Conservation (phyloP, 2,888 invertebrate genomes). For the Thera obeliscata region DNA sequence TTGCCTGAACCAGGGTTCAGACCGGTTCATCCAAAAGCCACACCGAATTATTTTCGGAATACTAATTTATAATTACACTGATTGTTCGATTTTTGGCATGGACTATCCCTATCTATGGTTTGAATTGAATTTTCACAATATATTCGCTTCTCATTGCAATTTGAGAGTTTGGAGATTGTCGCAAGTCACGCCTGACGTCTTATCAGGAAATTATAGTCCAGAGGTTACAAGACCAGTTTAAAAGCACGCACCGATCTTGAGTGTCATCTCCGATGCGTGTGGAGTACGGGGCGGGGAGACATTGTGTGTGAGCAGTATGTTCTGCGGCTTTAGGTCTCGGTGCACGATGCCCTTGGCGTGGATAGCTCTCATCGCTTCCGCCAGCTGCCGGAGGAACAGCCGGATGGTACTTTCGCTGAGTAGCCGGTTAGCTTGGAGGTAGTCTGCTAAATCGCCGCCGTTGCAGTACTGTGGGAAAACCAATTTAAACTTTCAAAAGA, state of each 20-base stretch:
- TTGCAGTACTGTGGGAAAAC: constrained; percentile 92
- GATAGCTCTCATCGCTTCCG: constrained; percentile 98
- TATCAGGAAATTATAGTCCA: neutral
- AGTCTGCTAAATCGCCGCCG: constrained; percentile 99
- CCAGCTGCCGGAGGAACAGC: constrained; percentile 97
- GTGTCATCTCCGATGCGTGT: constrained; percentile 91
- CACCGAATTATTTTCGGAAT: constrained; percentile 12
- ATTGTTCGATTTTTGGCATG: neutral
- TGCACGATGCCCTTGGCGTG: constrained; percentile 99
- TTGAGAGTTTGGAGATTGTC: neutral
- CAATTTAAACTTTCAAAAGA: neutral
- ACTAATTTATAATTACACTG: neutral
- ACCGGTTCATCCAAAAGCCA: constrained; percentile 5
- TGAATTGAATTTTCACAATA: neutral
- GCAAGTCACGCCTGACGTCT: neutral
- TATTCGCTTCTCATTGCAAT: neutral
- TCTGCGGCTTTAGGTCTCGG: constrained; percentile 99
- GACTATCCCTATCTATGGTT: neutral
- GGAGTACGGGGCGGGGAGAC: constrained; percentile 86
- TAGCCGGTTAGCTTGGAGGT: constrained; percentile 96
- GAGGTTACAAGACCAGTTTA: neutral
- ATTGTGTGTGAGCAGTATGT: constrained; percentile 96
- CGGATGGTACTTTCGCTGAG: constrained; percentile 98
- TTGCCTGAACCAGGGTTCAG: constrained; percentile 8
- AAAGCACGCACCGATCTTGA: constrained; percentile 93